Evolutionary conservation across 1,140 invertebrate species (phyloP).

Genomic region (Gryon sp.): DNA sequence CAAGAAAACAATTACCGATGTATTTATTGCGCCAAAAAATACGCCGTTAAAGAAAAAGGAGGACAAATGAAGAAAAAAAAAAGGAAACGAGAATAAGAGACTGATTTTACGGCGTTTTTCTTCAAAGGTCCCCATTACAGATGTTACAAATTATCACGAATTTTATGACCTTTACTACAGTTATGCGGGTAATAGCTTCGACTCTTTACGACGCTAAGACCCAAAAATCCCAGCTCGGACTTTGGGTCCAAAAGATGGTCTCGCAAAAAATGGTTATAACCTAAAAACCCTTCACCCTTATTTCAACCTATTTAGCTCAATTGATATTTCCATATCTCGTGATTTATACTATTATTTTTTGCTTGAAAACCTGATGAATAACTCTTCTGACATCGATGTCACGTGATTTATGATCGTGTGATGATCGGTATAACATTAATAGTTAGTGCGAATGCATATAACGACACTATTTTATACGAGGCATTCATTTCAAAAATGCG

Average conservation of each 20-base stretch:
- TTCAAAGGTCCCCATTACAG: slow-evolving; percentile 43
- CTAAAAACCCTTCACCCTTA: no score
- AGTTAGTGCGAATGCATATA: no score
- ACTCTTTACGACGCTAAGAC: slow-evolving; percentile 27
- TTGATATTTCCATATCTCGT: no score
- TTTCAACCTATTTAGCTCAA: no score
- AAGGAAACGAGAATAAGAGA: neutral
- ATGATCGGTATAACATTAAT: no score
- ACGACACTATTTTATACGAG: neutral
- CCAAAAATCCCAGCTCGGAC: slow-evolving; percentile 20
- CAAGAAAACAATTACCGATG: slow-evolving; percentile 37
- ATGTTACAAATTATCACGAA: slow-evolving; percentile 57
- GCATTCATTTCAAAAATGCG: slow-evolving; percentile 1
- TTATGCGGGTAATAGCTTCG: slow-evolving; percentile 46
- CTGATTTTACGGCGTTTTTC: slow-evolving; percentile 50
- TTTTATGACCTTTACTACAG: slow-evolving; percentile 53
- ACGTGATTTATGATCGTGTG: no score
- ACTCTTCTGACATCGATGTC: no score
- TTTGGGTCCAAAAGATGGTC: no score
- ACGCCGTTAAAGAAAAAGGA: slow-evolving; percentile 31
- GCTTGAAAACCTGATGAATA: no score
- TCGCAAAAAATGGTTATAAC: no score
- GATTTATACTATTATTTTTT: no score
- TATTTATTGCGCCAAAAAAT: slow-evolving; percentile 37
- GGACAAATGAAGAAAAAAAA: slow-evolving; percentile 17